Evolutionary conservation across 2,888 invertebrate species (phyloP), one percentile per base, ranked within the genome.

Genomic region (Coenonympha glycerion): DNA sequence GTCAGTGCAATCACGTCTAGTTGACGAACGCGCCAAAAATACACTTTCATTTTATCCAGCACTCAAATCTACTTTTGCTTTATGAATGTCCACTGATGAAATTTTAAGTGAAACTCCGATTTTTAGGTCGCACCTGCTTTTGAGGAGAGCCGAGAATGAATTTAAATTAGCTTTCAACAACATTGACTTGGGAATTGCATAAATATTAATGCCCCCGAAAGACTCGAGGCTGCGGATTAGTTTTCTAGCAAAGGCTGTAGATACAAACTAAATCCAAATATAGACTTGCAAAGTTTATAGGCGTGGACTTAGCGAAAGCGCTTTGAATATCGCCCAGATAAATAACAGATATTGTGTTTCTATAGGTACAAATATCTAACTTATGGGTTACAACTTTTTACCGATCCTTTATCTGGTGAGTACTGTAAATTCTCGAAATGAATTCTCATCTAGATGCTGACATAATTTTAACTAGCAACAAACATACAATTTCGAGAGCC

Each of bases 121-220:
- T 79, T 33, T 77, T 73, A 76, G 72, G 62, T 66, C 67, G 64
- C 65, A 64, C 61, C 66, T 65, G 69, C 78, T 78, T 76, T 79
- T 76, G 75, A 75, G 74, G 69, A 69, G 70, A 59, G 71, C 72
- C 70, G 71, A 73, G 76, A 76, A 76, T 80, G 79, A 84, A 85
- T 85, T 77, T 79, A 79, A 84, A 85, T 81, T 72, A 79, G 82
- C 78, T 75, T 69, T 76, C 72, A 76, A 73, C 76, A 69, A 63
- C 71, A 76, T 72, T 71, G 76, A 77, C 75, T 77, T 65, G 69
- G 69, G 73, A 74, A 73, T 71, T 76, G 73, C 75, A 81, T 83
- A 79, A 82, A 85, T 84, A 82, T 82, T 84, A 79, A 84, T 84
- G 79, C 64, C 64, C 60, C 60, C 57, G 58, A 65, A 72, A 33